Evolutionary conservation across 2,113 vertebrate species (phyloP).

Genomic region (Bubo scandiacus): DNA sequence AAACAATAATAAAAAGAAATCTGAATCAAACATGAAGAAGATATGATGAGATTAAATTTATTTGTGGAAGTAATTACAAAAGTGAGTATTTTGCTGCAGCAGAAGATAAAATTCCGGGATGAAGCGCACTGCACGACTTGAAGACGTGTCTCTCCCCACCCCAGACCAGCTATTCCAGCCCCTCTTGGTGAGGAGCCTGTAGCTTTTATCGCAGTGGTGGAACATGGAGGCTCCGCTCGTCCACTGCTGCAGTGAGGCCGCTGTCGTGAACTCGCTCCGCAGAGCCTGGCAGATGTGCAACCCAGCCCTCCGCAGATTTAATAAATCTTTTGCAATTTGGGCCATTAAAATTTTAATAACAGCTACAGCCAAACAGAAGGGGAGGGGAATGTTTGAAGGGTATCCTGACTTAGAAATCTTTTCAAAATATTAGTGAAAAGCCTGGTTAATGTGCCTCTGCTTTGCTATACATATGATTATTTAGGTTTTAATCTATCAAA

Average conservation of each 20-base stretch:
- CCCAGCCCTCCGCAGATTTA: neutral
- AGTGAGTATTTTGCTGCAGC: neutral
- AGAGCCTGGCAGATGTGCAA: neutral
- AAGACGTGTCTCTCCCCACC: neutral
- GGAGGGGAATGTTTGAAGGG: neutral
- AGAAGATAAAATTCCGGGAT: neutral
- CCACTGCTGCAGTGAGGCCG: neutral
- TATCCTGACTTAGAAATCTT: neutral
- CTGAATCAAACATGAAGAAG: neutral
- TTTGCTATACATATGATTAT: neutral
- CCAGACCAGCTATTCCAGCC: accelerated
- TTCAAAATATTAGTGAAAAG: neutral
- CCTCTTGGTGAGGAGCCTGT: neutral
- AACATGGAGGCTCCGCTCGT: accelerated
- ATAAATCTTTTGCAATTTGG: neutral
- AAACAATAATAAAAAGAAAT: neutral
- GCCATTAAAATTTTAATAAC: neutral
- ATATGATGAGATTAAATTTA: neutral
- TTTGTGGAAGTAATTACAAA: neutral
- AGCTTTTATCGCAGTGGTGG: accelerated
- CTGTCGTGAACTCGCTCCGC: neutral
- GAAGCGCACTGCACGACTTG: neutral
- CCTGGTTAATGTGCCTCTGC: neutral
- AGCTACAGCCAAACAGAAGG: neutral
- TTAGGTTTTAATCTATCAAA: conserved; percentile 5